Conservation (phyloP, 2,113 vertebrate species). For the Nematolebias whitei region DNA sequence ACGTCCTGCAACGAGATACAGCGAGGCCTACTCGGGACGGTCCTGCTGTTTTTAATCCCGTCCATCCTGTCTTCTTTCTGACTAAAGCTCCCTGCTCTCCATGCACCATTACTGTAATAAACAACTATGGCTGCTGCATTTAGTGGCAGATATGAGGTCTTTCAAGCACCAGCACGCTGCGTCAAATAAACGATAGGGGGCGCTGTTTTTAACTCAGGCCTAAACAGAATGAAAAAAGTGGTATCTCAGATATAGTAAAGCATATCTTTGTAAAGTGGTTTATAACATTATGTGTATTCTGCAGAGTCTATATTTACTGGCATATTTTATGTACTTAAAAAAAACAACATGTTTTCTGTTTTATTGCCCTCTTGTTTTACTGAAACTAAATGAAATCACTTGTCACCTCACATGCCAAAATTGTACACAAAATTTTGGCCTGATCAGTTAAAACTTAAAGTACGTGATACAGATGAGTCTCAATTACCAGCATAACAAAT, state of each 20-base stretch:
- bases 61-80: neutral
- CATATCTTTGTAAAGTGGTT: neutral
- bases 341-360: no score
- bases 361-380: no score
- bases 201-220: constrained; percentile 38
- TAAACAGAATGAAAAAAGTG: neutral
- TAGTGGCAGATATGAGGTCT: constrained; percentile 29
- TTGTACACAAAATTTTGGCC: no score
- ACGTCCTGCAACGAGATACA: constrained; percentile 9
- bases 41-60: neutral
- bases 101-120: neutral
- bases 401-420: no score
- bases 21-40: constrained; percentile 8
- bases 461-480: no score
- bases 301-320: neutral
- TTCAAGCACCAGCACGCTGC: constrained; percentile 35
- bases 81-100: neutral
- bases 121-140: constrained; percentile 1
- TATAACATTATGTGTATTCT: neutral
- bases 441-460: no score
- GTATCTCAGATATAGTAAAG: no score
- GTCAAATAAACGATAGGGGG: constrained; percentile 49
- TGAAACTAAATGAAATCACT: no score
- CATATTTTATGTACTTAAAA: neutral
- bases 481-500: no score